Base-by-base conservation (phyloP, 92 coral and sea anemone species). In the Paramuricea clavata region DNA sequence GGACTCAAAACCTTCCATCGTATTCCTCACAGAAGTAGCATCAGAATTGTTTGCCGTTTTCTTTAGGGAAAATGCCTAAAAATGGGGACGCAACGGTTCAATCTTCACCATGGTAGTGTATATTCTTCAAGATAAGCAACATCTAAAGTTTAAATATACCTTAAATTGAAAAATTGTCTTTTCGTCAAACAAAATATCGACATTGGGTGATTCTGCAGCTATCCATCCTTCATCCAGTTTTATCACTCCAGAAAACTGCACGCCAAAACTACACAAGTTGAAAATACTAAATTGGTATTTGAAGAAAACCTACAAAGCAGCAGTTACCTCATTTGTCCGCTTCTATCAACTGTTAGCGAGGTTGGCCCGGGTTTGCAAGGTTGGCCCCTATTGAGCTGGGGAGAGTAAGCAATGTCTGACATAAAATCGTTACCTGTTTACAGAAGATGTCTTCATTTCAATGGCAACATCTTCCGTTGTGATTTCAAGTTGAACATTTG, bases 261-360 rank as follows among this genome's bases (percentile, higher is more conserved):
- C 95, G 10, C 99, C 97, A 88, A 96, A 96, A 70, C 99, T 96
- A 73, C 12, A 42, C 47, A n/a, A 69, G 21, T 65, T 8, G 12
- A 74, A 36, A 72, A 39, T 35, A 21, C 10, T 9, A 3, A 39
- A 39, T 39, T 39, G 10, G 5, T 4, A 39, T 39, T 39, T 39
- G 5, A 39, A 39, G n/a, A n/a, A n/a, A n/a, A n/a, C n/a, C n/a
- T n/a, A n/a, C n/a, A n/a, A n/a, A n/a, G n/a, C n/a, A n/a, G n/a
- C n/a, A n/a, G n/a, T n/a, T n/a, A n/a, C n/a, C n/a, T n/a, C n/a
- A n/a, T n/a, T n/a, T n/a, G n/a, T n/a, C n/a, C n/a, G n/a, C n/a
- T n/a, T n/a, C n/a, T n/a, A n/a, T n/a, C n/a, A n/a, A n/a, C n/a
- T n/a, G n/a, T n/a, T n/a, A n/a, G n/a, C n/a, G n/a, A n/a, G n/a